Base-by-base conservation (phyloP, 2,113 vertebrate genomes). In the Egretta garzetta region DNA sequence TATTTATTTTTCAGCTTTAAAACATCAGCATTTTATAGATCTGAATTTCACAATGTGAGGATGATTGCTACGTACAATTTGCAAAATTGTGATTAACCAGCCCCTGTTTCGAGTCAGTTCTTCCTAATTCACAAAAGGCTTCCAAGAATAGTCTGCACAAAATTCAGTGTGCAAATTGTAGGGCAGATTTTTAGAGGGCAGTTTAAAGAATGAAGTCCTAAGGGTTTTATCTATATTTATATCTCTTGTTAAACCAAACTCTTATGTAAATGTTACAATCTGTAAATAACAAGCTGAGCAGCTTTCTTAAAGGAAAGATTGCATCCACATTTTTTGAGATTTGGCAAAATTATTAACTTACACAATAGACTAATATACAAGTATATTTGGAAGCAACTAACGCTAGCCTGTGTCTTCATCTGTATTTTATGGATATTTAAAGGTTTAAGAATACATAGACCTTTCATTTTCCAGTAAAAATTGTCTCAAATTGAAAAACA, bases 1-100 rank as follows among this genome's bases (percentile, higher is more conserved):
- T 98, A 98, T 98, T 98, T 98, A 98, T 98, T 98, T 98, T 98
- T 98, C 98, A 97, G 98, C 98, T 98, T 98, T 98, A 98, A 98
- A 98, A 98, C 97, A 98, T 98, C 97, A 97, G 97, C 98, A 97
- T 97, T 98, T 98, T 98, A 98, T 98, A 98, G 97, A 98, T 98
- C 97, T 96, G 97, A 98, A 98, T 97, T 98, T 98, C 98, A 98
- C 98, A 98, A 98, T 98, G 97, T 98, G 98, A 88, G 96, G 97
- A 98, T 98, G 98, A 98, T 98, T 98, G 98, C 98, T 98, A 98
- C 95, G 98, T 98, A 98, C 98, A 98, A 98, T 98, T 98, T 98
- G 98, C 98, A 98, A 98, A 98, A 98, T 98, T 98, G 98, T 98
- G 98, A 98, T 98, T 98, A 98, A 97, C 97, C 98, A 98, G 98